Evolutionary conservation across 2,797 vertebrate species (phyloP), one percentile per base, ranked within the genome.

Genomic region (Myioborus miniatus): DNA sequence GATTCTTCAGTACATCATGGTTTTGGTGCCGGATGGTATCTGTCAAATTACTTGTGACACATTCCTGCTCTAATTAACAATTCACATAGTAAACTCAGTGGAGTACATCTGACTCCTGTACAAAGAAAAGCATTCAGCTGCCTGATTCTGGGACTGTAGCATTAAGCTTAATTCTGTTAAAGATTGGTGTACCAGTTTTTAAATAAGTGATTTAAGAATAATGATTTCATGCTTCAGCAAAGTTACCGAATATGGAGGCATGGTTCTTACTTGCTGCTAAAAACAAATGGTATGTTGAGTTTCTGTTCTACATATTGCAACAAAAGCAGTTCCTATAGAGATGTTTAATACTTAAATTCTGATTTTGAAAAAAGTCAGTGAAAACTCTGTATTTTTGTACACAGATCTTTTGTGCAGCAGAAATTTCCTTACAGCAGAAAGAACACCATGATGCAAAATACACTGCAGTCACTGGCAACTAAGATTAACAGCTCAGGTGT

Each of bases 401-500:
- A 63, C 16, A 43, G 62, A 46, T 72, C n/a, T 76, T 91, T 60
- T 68, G 36, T 47, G 39, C 37, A 63, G 32, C 30, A 81, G 59
- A 29, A 46, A 34, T 58, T 79, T 93, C 60, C 81, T 86, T 74
- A 62, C 37, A 59, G 72, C 37, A 60, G 80, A 62, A 81, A 84
- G 69, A 92, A 52, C 37, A 49, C 36, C 47, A 36, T 18, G 68
- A 85, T 77, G 89, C 44, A 90, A 94, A 91, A 94, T 84, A 49
- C 67, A 52, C 65, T 91, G 83, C 93, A 95, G 85, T 93, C 70
- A 82, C 87, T 88, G 90, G 84, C 95, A 97, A 55, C 85, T 59
- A 55, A 88, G 83, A 93, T 88, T 94, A 83, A 75, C 94, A 93
- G 77, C 90, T 95, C 96, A 97, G 93, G 93, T 96, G 96, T 93